Conservation (phyloP, 2,797 vertebrate genomes). For the Esox masquinongy region DNA sequence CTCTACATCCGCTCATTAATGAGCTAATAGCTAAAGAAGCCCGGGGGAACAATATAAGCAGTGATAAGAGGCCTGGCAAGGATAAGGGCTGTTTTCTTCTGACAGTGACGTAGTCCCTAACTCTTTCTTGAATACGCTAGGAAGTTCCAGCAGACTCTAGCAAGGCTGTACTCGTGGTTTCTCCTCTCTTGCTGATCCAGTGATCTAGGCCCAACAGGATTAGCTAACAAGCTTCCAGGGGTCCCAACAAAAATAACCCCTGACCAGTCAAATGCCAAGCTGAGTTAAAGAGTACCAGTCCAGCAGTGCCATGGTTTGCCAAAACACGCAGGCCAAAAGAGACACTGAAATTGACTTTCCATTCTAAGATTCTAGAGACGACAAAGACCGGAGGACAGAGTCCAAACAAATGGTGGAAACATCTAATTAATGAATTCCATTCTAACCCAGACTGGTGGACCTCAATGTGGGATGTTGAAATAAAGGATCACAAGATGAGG, state of each 20-base stretch:
- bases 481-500: background rate
- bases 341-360: constrained; percentile 3
- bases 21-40: constrained; percentile 42
- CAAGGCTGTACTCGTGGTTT: background rate
- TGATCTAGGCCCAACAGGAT: constrained; percentile 3
- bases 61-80: constrained; percentile 33
- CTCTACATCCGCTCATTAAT: constrained; percentile 53
- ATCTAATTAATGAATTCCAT: constrained; percentile 11
- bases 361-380: constrained; percentile 15
- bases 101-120: constrained; percentile 6
- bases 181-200: background rate
- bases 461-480: background rate
- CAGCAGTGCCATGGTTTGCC: background rate
- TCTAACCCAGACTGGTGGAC: constrained; percentile 20
- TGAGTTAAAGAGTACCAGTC: constrained; percentile 10
- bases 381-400: constrained; percentile 3
- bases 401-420: constrained; percentile 29
- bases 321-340: constrained; percentile 2
- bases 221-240: background rate
- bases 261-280: constrained; percentile 18
- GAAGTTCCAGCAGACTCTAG: constrained; percentile 21
- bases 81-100: constrained; percentile 19
- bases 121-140: constrained; percentile 13
- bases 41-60: constrained; percentile 43
- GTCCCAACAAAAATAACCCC: constrained; percentile 16